Base-by-base conservation (phyloP, 2,888 invertebrate genomes). In the Malacosoma neustria region DNA sequence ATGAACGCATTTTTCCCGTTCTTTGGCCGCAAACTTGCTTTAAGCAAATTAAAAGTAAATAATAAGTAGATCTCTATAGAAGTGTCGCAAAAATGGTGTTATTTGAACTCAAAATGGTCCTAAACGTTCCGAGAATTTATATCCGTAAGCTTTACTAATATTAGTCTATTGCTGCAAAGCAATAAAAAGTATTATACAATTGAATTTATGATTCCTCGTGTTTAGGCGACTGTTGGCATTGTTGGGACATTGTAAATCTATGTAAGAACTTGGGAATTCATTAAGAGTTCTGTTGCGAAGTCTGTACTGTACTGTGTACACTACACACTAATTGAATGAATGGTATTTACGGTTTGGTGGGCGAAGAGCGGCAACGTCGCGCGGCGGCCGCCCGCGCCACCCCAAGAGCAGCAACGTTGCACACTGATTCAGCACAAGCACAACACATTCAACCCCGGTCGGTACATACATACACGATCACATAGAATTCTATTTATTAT, bases 361-460 rank as follows among this genome's bases (percentile, higher is more conserved):
- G 50, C 30, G 49, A 63, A 55, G 62, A 57, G 54, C 57, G 74
- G 74, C 77, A 77, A 74, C 75, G 58, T 45, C 64, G 69, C 69
- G 57, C 64, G 70, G 69, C 71, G 69, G 70, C 70, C 70, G 68
- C 60, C 61, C 71, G 63, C 58, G 57, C 60, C 47, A 70, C 53
- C 53, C 67, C 63, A 42, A 14, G 57, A 56, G 46, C 57, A 79
- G 80, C 81, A 82, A 82, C 81, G 62, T 52, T 66, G 71, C 73
- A 55, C 57, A 65, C 75, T 80, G 80, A 81, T 76, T 80, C 81
- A 79, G 76, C 80, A 76, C 57, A 71, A 79, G 76, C 80, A 76
- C 57, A 71, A 70, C 66, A 61, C 69, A 73, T 72, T 66, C 61
- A 66, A 54, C 52, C 48, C 45, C 42, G 45, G 11, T 42, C 22